A percentile compares a stretch with the other conserved stretches of the same genome.
phyloP scores from a whole-genome alignment of 2,888 invertebrate species.

The Limnephilus marmoratus region DNA sequence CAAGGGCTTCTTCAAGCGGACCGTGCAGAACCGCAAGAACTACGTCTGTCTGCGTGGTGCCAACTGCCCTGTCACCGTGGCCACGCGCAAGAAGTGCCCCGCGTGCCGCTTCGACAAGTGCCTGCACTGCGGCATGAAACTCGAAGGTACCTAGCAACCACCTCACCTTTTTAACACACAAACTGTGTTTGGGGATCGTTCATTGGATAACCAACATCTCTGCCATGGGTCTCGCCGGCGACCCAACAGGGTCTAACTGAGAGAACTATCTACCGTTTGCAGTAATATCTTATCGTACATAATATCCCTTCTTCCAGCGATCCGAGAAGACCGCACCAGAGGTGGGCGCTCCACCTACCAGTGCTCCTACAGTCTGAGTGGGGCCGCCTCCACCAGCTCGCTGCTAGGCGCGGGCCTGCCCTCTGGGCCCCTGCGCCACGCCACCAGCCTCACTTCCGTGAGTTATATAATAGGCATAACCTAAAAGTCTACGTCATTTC shows the following conservation, averaged over 20 bases:
- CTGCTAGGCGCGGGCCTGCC: slow-evolving; percentile 74
- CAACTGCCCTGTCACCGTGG: slow-evolving; percentile 93
- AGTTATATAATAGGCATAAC: slow-evolving; percentile 63
- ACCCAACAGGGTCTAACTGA: no score
- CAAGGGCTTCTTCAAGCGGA: slow-evolving; percentile 98
- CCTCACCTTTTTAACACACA: no score
- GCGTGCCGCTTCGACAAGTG: slow-evolving; percentile 98
- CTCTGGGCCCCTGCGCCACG: slow-evolving; percentile 73
- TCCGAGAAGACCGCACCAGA: slow-evolving; percentile 94
- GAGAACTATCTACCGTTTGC: no score
- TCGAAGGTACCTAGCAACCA: slow-evolving; percentile 82
- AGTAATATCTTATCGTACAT: not conserved
- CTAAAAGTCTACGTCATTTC: no score
- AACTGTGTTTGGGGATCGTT: no score
- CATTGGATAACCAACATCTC: no score
- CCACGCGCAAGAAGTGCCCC: slow-evolving; percentile 97
- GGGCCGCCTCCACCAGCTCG: slow-evolving; percentile 79
- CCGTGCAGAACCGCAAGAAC: slow-evolving; percentile 98
- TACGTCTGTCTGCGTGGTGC: slow-evolving; percentile 95
- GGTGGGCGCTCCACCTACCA: slow-evolving; percentile 98
- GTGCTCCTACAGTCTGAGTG: slow-evolving; percentile 93
- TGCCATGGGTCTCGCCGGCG: no score
- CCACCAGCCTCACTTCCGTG: slow-evolving; percentile 76
- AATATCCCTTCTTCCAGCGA: slow-evolving; percentile 79
- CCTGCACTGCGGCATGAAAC: slow-evolving; percentile 96